These are phyloP conservation scores for Caenorhabditis angaria DNA, from an alignment of 2,888 invertebrate species.

Conservation along the genomic window DNA sequence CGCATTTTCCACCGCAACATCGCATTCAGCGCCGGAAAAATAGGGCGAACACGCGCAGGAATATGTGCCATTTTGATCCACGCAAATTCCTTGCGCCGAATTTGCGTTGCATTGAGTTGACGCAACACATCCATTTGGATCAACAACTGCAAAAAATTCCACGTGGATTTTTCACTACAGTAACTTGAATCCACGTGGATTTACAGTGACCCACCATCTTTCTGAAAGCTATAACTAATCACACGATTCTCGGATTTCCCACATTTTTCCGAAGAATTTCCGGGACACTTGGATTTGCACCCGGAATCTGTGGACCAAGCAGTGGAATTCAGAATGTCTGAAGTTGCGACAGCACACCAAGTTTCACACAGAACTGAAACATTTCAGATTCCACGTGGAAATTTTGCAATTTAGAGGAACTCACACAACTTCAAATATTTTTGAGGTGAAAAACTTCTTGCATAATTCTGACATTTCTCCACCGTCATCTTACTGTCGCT, in stretches of 20 bases:
- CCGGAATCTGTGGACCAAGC: conserved; percentile 9
- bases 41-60: conserved; percentile 20
- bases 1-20: conserved; percentile 8
- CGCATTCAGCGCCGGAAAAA: conserved; percentile 25
- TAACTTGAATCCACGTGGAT: background rate
- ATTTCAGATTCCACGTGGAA: background rate
- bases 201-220: too few species aligned
- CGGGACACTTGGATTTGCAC: conserved; percentile 18
- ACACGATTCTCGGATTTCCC: background rate
- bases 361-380: conserved; percentile 22
- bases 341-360: conserved; percentile 23
- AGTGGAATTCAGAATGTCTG: conserved; percentile 10
- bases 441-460: background rate
- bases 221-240: too few species aligned
- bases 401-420: too few species aligned
- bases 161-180: too few species aligned
- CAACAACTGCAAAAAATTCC: conserved; percentile 19
- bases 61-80: conserved; percentile 26
- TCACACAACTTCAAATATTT: background rate
- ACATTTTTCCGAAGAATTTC: conserved; percentile 22
- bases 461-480: conserved; percentile 18
- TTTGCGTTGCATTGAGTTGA: conserved; percentile 9
- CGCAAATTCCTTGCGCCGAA: conserved; percentile 12
- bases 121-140: conserved; percentile 13
- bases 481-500: conserved; percentile 18